phyloP scores from a whole-genome alignment of 2,888 invertebrate genomes.

The Didymodactylos carnosus region DNA sequence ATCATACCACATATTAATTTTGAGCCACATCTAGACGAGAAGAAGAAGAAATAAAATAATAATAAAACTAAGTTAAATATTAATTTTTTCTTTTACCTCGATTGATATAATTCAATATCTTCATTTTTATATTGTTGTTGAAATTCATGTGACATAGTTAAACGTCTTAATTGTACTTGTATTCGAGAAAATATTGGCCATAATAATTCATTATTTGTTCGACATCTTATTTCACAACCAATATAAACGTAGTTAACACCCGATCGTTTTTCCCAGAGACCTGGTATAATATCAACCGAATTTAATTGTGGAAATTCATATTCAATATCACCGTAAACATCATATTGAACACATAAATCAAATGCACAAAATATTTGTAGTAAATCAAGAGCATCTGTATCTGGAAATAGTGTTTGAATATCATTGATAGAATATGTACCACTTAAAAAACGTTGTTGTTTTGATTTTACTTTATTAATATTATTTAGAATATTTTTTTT shows the following conservation, averaged over 20 bases:
- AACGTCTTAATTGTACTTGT: constrained; percentile 44
- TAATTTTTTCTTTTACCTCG: constrained; percentile 50
- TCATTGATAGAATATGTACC: neutral
- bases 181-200: constrained; percentile 45
- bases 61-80: constrained; percentile 49
- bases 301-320: constrained; percentile 54
- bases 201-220: neutral
- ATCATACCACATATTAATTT: constrained; percentile 48
- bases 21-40: constrained; percentile 48
- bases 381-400: neutral
- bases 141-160: constrained; percentile 21
- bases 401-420: neutral
- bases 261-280: constrained; percentile 45
- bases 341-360: constrained; percentile 49
- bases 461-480: too few relatives aligned
- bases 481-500: neutral
- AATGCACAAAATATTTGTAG: constrained; percentile 44
- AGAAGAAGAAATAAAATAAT: too few relatives aligned
- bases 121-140: constrained; percentile 22
- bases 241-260: constrained; percentile 18
- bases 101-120: constrained; percentile 51
- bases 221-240: neutral
- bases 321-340: constrained; percentile 49
- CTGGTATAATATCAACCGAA: constrained; percentile 45
- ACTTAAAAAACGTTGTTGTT: too few relatives aligned